A percentile compares a stretch with the other conserved stretches of the same genome.
These are phyloP conservation scores for Misgurnus anguillicaudatus DNA, from an alignment of 2,113 vertebrate genomes.

Conservation along the genomic window DNA sequence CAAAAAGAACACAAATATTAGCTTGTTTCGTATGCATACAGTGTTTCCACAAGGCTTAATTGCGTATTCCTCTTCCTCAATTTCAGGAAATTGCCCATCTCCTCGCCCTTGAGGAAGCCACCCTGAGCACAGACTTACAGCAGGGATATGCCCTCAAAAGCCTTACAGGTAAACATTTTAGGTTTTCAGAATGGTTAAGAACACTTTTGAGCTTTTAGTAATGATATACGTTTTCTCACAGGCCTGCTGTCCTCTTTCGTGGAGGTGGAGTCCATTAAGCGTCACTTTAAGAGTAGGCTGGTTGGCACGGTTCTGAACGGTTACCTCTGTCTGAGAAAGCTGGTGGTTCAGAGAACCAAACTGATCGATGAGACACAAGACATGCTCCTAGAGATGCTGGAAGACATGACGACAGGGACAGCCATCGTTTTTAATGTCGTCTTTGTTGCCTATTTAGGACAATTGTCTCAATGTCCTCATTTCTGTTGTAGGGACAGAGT, in stretches of 20 bases:
- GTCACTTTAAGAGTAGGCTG: constrained; percentile 95
- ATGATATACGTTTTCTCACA: constrained; percentile 51
- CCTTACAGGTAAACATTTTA: constrained; percentile 84
- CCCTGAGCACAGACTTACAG: constrained; percentile 94
- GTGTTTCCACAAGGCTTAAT: too few species aligned
- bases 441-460: background rate
- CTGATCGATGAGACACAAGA: constrained; percentile 98
- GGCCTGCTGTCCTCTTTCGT: constrained; percentile 96
- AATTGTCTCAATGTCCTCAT: background rate
- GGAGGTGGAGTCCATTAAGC: constrained; percentile 97
- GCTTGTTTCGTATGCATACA: background rate
- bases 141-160: constrained; percentile 98
- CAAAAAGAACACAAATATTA: background rate
- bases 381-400: constrained; percentile 98
- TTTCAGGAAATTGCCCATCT: constrained; percentile 94
- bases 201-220: too few species aligned
- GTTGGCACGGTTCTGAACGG: constrained; percentile 97
- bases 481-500: constrained; percentile 86
- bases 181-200: background rate
- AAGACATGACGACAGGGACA: constrained; percentile 98
- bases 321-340: constrained; percentile 93
- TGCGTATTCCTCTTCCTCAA: background rate
- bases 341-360: constrained; percentile 98
- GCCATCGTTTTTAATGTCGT: background rate
- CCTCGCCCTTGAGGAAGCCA: constrained; percentile 94